Conservation (phyloP, 1,140 invertebrate genomes). For the Dendroctonus valens region DNA sequence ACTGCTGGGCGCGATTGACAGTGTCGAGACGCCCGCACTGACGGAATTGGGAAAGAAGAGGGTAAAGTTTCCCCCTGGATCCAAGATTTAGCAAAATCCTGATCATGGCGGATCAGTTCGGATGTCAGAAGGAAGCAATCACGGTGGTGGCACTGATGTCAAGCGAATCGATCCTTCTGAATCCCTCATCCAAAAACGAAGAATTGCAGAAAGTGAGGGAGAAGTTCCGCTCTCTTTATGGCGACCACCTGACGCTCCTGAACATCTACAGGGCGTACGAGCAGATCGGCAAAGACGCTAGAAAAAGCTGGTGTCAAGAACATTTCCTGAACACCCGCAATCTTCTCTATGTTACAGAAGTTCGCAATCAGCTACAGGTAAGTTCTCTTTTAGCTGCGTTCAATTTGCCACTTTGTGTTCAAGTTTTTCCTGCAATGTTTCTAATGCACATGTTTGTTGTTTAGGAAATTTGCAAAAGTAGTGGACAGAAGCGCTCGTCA, state of each 20-base stretch:
- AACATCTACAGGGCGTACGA: conserved; percentile 84
- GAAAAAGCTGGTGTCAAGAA: conserved; percentile 80
- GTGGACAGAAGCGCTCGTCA: conserved; percentile 65
- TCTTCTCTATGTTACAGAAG: conserved; percentile 76
- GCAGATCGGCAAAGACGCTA: conserved; percentile 72
- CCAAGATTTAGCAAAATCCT: too few species aligned
- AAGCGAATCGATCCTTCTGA: too few species aligned
- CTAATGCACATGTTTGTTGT: too few species aligned
- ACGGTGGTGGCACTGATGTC: too few species aligned
- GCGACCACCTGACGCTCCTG: conserved; percentile 90
- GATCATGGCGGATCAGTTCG: too few species aligned
- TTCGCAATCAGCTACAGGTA: conserved; percentile 74
- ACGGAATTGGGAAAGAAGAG: too few species aligned
- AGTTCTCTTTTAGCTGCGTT: conserved; percentile 10
- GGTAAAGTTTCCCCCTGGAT: too few species aligned
- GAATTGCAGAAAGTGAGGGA: conserved; percentile 65
- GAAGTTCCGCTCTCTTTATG: conserved; percentile 84
- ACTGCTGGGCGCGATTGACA: too few species aligned
- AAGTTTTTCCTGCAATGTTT: neutral
- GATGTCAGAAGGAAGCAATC: too few species aligned
- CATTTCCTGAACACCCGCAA: conserved; percentile 88
- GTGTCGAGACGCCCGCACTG: too few species aligned
- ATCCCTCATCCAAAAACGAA: conserved; percentile 61
- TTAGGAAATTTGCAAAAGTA: conserved; percentile 67
- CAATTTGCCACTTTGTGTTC: neutral